phyloP scores from a whole-genome alignment of 2,113 vertebrate genomes.

The Zapus hudsonius region DNA sequence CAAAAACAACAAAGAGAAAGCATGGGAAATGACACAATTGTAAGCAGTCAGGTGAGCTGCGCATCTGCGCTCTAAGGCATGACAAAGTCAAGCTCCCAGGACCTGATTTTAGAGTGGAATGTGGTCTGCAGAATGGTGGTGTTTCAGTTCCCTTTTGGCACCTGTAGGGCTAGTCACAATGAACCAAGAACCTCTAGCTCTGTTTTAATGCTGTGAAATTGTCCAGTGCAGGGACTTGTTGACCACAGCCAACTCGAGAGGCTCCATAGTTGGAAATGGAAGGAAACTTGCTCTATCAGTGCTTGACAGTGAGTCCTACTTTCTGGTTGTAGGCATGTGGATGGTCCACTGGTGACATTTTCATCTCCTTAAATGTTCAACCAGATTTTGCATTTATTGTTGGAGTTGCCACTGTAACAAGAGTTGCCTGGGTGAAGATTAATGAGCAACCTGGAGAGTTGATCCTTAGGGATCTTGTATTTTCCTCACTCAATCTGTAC shows the following conservation, averaged over 20 bases:
- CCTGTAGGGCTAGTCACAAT: background rate
- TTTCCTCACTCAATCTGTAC: slow-evolving; percentile 52
- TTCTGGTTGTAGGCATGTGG: background rate
- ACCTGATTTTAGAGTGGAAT: background rate
- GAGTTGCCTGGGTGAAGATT: slow-evolving; percentile 43
- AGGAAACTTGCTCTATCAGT: background rate
- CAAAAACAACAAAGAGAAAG: background rate
- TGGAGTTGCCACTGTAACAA: background rate
- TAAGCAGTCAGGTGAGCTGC: background rate
- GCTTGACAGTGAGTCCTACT: background rate
- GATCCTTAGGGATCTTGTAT: slow-evolving; percentile 43
- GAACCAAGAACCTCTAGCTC: background rate
- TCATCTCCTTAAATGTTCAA: slow-evolving; percentile 18
- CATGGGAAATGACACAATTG: accelerated
- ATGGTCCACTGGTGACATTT: slow-evolving; percentile 8
- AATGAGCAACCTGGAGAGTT: slow-evolving; percentile 50
- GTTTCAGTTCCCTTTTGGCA: background rate
- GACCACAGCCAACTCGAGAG: background rate
- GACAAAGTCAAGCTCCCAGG: background rate
- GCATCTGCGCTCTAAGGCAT: background rate
- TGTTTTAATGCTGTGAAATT: background rate
- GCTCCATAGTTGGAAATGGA: background rate
- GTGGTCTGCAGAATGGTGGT: background rate
- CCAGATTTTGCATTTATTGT: background rate
- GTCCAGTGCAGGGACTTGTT: background rate